Conservation (phyloP, 1,140 invertebrate genomes). For the Heliconius melpomene region DNA sequence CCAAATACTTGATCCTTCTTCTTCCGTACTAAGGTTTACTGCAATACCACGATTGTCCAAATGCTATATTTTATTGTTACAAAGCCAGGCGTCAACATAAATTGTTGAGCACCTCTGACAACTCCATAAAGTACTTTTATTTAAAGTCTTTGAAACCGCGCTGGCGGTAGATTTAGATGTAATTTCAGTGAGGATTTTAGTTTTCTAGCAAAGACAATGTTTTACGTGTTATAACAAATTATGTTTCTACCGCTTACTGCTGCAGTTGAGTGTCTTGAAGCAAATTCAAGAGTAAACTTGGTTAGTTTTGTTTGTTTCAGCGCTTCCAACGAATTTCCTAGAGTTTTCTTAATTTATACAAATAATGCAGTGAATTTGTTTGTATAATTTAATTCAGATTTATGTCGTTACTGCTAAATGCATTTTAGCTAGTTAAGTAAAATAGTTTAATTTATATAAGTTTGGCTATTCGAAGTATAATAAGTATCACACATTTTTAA, state of each 20-base stretch:
- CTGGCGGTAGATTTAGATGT: conserved; percentile 31
- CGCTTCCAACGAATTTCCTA: not conserved
- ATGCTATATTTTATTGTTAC: conserved; percentile 4
- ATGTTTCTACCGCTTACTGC: conserved; percentile 22
- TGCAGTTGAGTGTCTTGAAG: conserved; percentile 22
- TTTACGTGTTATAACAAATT: conserved; percentile 38
- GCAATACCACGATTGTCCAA: not conserved
- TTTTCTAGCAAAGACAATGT: conserved; percentile 31
- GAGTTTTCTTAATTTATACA: conserved; percentile 6
- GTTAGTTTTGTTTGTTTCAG: conserved; percentile 12
- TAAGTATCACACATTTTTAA: too few relatives aligned
- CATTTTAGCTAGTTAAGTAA: conserved; percentile 17
- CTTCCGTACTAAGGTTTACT: not conserved
- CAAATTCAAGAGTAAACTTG: conserved; percentile 24
- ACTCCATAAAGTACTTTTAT: conserved; percentile 28
- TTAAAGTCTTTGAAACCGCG: conserved; percentile 33
- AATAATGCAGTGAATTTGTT: conserved; percentile 9
- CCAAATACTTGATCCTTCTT: not conserved
- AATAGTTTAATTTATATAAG: conserved; percentile 6
- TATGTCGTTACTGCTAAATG: not conserved
- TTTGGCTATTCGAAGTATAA: not conserved
- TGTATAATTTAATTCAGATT: conserved; percentile 8
- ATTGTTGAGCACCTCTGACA: conserved; percentile 24
- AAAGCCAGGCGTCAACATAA: conserved; percentile 16
- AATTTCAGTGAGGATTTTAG: conserved; percentile 32